A percentile compares a stretch with the other conserved stretches of the same genome.
These are phyloP conservation scores for Melanostigma gelatinosum DNA, from an alignment of 2,113 vertebrate genomes.

Conservation along the genomic window DNA sequence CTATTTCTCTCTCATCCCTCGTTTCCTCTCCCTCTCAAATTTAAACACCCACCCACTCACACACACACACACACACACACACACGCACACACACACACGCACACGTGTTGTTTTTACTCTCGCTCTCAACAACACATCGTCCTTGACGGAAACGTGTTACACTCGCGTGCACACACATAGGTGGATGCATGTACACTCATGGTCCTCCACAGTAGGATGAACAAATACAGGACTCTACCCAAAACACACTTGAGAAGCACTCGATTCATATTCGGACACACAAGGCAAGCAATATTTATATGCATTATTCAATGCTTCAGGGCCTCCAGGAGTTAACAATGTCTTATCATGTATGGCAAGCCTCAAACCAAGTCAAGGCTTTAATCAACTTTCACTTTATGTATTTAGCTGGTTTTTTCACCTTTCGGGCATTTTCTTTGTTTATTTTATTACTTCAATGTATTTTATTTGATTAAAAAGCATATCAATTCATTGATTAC, in stretches of 20 bases:
- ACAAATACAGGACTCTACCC: neutral
- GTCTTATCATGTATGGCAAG: neutral
- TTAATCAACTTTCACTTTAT: neutral
- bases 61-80: neutral
- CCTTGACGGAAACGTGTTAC: slow-evolving; percentile 22
- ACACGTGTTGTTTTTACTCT: slow-evolving; percentile 10
- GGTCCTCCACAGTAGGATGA: slow-evolving; percentile 13
- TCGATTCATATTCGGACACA: slow-evolving; percentile 34
- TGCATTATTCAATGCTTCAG: slow-evolving; percentile 24
- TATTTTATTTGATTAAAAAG: slow-evolving; percentile 10
- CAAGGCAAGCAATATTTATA: slow-evolving; percentile 17
- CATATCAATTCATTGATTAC: slow-evolving; percentile 11
- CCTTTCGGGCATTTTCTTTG: neutral
- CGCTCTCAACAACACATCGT: slow-evolving; percentile 19
- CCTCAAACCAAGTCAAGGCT: neutral
- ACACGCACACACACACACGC: neutral
- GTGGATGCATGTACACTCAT: neutral
- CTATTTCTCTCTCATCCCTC: slow-evolving; percentile 19
- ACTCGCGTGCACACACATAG: neutral
- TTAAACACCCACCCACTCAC: slow-evolving; percentile 8
- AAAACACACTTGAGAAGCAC: slow-evolving; percentile 34
- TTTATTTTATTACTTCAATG: neutral
- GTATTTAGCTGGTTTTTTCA: neutral
- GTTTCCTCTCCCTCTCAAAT: slow-evolving; percentile 18
- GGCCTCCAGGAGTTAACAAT: slow-evolving; percentile 3